Evolutionary conservation across 2,888 invertebrate genomes (phyloP).

Genomic region (Pteria penguin): DNA sequence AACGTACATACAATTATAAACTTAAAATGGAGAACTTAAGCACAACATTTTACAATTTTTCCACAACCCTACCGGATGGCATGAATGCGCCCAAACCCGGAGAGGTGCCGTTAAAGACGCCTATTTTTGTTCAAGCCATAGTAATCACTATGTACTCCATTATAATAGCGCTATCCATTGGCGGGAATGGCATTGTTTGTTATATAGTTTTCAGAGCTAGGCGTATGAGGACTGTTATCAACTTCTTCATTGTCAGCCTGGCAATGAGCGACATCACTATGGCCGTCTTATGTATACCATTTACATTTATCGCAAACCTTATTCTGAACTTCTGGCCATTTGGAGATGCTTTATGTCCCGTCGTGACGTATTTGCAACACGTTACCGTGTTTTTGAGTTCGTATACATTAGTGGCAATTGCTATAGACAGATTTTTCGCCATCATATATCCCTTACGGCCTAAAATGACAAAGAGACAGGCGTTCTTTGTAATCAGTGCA

Average conservation of each 20-base stretch:
- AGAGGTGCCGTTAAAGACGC: constrained; percentile 53
- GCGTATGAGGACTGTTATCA: constrained; percentile 94
- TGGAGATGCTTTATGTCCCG: constrained; percentile 88
- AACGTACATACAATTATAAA: too few species aligned
- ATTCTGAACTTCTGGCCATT: constrained; percentile 93
- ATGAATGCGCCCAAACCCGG: constrained; percentile 13
- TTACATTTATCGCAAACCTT: constrained; percentile 87
- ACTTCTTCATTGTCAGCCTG: constrained; percentile 83
- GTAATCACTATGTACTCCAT: constrained; percentile 80
- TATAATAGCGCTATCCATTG: constrained; percentile 80
- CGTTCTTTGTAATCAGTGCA: constrained; percentile 85
- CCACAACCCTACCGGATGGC: too few species aligned
- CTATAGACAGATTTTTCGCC: constrained; percentile 93
- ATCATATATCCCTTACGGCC: constrained; percentile 93
- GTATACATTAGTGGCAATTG: constrained; percentile 94
- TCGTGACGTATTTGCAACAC: constrained; percentile 89
- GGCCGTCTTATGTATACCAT: constrained; percentile 81
- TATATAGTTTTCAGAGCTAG: constrained; percentile 91
- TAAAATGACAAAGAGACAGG: constrained; percentile 87
- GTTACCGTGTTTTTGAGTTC: constrained; percentile 86
- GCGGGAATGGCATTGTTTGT: constrained; percentile 85
- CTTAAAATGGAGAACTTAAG: too few species aligned
- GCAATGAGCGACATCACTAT: constrained; percentile 80
- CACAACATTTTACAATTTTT: too few species aligned
- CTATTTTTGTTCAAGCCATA: constrained; percentile 73